Conservation (phyloP, 2,888 invertebrate genomes). For the Metopia argyrocephala region DNA sequence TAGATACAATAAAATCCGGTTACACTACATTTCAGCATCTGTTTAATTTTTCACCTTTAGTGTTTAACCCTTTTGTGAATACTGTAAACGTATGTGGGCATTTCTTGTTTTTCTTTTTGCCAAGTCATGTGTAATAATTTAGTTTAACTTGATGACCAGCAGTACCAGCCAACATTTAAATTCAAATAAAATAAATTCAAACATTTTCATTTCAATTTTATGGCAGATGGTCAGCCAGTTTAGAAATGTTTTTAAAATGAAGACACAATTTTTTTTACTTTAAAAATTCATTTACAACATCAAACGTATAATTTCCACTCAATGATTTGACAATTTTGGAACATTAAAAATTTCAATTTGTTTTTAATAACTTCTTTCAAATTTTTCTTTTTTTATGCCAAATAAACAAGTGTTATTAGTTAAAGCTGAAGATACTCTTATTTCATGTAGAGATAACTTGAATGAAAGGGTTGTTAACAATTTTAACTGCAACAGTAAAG, state of each 20-base stretch:
- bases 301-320: constrained; percentile 48
- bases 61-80: constrained; percentile 26
- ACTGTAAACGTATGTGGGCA: not conserved
- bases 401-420: constrained; percentile 32
- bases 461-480: constrained; percentile 21
- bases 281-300: constrained; percentile 11
- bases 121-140: constrained; percentile 58
- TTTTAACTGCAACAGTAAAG: not conserved
- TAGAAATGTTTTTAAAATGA: constrained; percentile 37
- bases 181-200: not conserved
- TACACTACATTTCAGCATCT: constrained; percentile 19
- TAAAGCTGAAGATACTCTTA: not conserved
- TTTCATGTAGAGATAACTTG: not conserved
- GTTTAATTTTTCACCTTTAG: constrained; percentile 45
- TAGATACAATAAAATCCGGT: no score
- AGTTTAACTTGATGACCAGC: constrained; percentile 53
- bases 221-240: constrained; percentile 55
- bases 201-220: constrained; percentile 38
- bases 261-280: not conserved
- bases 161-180: constrained; percentile 17
- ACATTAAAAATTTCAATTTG: constrained; percentile 48
- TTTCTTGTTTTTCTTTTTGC: no score
- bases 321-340: constrained; percentile 53
- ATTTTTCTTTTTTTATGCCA: not conserved
- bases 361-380: constrained; percentile 19